phyloP scores from a whole-genome alignment of 2,113 vertebrate species.

The Cyphomyrus plagiostoma region DNA sequence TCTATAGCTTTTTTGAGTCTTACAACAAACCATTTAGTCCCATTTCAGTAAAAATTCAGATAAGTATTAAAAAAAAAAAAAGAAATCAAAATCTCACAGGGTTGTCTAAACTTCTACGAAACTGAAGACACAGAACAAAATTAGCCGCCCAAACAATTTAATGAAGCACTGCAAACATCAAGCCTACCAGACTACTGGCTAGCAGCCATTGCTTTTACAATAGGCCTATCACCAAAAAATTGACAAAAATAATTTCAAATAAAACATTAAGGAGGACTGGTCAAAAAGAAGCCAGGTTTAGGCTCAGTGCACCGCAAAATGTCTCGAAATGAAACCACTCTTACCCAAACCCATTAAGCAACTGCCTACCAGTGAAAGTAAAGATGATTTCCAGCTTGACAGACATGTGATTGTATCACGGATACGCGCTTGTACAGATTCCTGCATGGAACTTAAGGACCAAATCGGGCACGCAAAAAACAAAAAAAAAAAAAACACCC shows the following conservation, averaged over 20 bases:
- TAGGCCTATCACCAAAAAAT: background rate
- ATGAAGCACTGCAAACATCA: background rate
- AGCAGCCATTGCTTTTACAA: background rate
- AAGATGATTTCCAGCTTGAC: background rate
- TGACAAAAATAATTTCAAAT: background rate
- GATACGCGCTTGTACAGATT: background rate
- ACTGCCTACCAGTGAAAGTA: background rate
- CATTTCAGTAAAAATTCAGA: background rate
- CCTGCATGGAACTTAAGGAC: background rate
- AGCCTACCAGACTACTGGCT: background rate
- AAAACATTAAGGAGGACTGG: background rate
- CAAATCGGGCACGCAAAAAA: background rate
- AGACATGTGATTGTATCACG: background rate
- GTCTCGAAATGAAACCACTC: background rate
- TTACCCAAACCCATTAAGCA: background rate
- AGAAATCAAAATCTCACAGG: background rate
- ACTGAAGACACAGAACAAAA: background rate
- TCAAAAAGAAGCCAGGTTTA: background rate
- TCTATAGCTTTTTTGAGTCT: background rate
- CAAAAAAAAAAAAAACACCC: no score
- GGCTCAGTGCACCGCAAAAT: background rate
- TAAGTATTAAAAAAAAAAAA: background rate
- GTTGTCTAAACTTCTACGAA: background rate
- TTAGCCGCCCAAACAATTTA: background rate
- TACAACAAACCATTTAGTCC: background rate